phyloP scores from a whole-genome alignment of 92 coral and sea anemone genomes.

The Phenganax subtilis region DNA sequence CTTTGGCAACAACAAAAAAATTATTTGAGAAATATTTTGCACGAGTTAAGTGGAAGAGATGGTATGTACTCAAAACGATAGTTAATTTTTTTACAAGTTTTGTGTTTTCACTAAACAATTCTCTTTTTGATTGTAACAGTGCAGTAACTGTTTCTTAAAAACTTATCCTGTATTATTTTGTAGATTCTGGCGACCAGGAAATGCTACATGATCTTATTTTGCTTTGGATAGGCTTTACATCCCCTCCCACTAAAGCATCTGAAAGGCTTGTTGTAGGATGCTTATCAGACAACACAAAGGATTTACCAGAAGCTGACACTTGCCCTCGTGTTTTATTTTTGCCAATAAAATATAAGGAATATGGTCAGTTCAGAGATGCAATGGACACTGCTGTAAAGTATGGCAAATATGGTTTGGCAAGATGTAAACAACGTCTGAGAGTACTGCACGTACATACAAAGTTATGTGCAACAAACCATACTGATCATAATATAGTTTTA shows the following conservation, averaged over 20 bases:
- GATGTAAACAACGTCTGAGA: too few species aligned
- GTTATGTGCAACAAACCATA: too few species aligned
- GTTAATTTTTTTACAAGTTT: not conserved
- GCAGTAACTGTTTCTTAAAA: slow-evolving; percentile 16
- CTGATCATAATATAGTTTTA: too few species aligned
- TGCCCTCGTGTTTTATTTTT: too few species aligned
- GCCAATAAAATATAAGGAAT: too few species aligned
- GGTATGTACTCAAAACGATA: not conserved
- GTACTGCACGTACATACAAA: too few species aligned
- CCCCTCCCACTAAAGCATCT: slow-evolving; percentile 21
- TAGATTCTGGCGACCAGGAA: slow-evolving; percentile 16
- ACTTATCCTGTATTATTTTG: slow-evolving; percentile 19
- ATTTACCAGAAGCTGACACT: too few species aligned
- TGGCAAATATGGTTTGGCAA: too few species aligned
- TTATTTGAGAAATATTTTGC: slow-evolving; percentile 33
- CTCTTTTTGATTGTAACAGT: not conserved
- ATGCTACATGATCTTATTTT: slow-evolving; percentile 18
- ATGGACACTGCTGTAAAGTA: too few species aligned
- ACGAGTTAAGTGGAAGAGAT: slow-evolving; percentile 41
- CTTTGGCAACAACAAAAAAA: slow-evolving; percentile 11
- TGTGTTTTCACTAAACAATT: slow-evolving; percentile 13
- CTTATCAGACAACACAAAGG: not conserved
- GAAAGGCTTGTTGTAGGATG: slow-evolving; percentile 27
- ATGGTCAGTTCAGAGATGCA: too few species aligned
- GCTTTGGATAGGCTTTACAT: slow-evolving; percentile 37